Conservation (phyloP, 2,888 invertebrate species). For the Aporophyla lueneburgensis region DNA sequence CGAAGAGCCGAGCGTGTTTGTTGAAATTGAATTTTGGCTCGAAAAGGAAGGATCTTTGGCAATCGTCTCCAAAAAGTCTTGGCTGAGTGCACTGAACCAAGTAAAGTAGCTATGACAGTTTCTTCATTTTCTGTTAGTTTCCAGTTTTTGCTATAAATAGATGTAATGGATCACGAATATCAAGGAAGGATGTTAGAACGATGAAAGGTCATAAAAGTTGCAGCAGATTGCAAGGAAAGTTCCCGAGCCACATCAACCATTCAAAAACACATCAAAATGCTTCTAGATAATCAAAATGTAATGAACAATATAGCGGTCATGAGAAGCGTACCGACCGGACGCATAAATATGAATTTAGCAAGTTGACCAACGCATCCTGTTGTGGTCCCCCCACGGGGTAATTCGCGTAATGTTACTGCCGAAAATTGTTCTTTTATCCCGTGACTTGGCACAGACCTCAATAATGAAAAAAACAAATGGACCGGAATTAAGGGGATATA, state of each 20-base stretch:
- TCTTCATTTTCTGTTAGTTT: background rate
- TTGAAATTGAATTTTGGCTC: conserved; percentile 27
- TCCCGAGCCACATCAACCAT: conserved; percentile 28
- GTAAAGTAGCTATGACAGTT: background rate
- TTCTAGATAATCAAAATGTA: conserved; percentile 60
- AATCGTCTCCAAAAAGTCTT: background rate
- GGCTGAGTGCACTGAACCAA: conserved; percentile 21
- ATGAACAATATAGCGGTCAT: conserved; percentile 61
- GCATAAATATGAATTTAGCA: conserved; percentile 88
- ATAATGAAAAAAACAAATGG: conserved; percentile 50
- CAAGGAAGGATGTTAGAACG: conserved; percentile 4
- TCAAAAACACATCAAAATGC: conserved; percentile 53
- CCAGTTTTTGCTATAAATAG: background rate
- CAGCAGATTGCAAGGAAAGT: conserved; percentile 33
- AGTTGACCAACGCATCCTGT: conserved; percentile 79
- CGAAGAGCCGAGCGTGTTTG: background rate
- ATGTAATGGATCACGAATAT: background rate
- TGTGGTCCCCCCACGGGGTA: conserved; percentile 57
- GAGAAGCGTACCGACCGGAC: conserved; percentile 75
- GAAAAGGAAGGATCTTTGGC: conserved; percentile 22
- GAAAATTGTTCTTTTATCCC: conserved; percentile 69
- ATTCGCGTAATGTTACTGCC: conserved; percentile 70
- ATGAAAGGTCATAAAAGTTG: conserved; percentile 20
- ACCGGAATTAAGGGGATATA: conserved; percentile 38
- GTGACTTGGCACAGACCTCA: conserved; percentile 52